Evolutionary conservation across 1,140 invertebrate genomes (phyloP), one percentile per base, ranked within the genome.

Genomic region (Chlorops oryzae): DNA sequence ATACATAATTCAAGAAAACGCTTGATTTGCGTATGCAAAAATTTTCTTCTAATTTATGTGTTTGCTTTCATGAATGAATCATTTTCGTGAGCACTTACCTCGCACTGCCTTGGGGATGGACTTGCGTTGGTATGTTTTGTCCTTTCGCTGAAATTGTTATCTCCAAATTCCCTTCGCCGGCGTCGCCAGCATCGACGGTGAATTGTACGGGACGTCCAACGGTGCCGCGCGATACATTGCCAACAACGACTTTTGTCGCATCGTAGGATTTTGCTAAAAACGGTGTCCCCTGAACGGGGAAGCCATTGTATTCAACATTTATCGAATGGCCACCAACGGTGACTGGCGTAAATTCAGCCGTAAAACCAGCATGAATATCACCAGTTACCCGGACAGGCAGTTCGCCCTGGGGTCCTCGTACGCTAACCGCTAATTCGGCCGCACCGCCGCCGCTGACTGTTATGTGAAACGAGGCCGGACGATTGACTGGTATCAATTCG

Each of bases 91-190:
- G 2, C 9, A 48, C 55, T 61, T 32, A 72, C 70, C 70, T 72
- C 62, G 79, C 79, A 76, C 79, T 80, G 59, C 78, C 78, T 72
- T 97, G 86, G 10, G 93, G 90, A 72, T 93, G 90, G n/a, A 98
- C 94, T 81, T 96, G 92, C 21, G 95, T 98, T 15, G 94, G 92
- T 57, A 97, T 92, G 67, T 95, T 96, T 38, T 91, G 81, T 5
- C 92, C 93, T 65, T 91, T 82, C 28, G 90, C 91, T 53, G 88
- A 90, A 55, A 98, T 96, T 18, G 92, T 93, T 32, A 98, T 97
- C 77, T 98, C 96, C 40, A 98, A 76, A 74, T 96, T 98, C 28
- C 96, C 96, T 77, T 98, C 96, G 13, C 96, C 96, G 46, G 95
- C 93, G 73, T 92, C 86, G 55, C 88, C 90, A 6, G 94, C 95